Evolutionary conservation across 2,888 invertebrate species (phyloP).

Genomic region (Pseudanteris insignis): DNA sequence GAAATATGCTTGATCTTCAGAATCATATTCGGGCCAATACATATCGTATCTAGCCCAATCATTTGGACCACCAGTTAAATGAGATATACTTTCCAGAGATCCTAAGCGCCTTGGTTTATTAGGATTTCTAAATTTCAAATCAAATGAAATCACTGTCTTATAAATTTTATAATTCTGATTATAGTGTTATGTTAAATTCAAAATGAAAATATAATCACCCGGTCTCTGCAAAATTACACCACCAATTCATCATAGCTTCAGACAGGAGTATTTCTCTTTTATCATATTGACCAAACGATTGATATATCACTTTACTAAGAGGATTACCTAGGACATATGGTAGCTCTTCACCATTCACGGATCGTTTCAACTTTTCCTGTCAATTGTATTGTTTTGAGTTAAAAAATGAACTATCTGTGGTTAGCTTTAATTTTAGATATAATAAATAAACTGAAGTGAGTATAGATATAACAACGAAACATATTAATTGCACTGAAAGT

Average conservation of each 20-base stretch:
- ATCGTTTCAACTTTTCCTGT: constrained; percentile 58
- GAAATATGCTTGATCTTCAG: constrained; percentile 69
- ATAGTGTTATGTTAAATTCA: too few relatives aligned
- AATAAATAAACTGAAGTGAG: too few relatives aligned
- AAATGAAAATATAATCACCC: constrained; percentile 80
- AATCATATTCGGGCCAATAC: constrained; percentile 87
- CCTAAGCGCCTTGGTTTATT: constrained; percentile 54
- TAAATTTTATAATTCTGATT: too few relatives aligned
- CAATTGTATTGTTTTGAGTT: too few relatives aligned
- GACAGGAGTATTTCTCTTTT: constrained; percentile 81
- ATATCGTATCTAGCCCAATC: constrained; percentile 77
- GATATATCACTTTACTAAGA: constrained; percentile 74
- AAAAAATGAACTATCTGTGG: too few relatives aligned
- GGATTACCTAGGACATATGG: constrained; percentile 90
- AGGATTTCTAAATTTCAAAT: too few relatives aligned
- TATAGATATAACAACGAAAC: too few relatives aligned
- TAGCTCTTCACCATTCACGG: constrained; percentile 85
- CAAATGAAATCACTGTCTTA: too few relatives aligned
- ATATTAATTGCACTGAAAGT: too few relatives aligned
- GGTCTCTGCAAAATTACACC: constrained; percentile 89
- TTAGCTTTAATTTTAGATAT: too few relatives aligned
- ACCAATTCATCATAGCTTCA: constrained; percentile 87
- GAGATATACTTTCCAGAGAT: constrained; percentile 61
- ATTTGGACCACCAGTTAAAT: constrained; percentile 72
- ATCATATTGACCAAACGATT: constrained; percentile 78